Percentiles rank a stretch among this genome's conserved stretches.
These are phyloP conservation scores for Gymnocypris eckloni DNA, from an alignment of 2,797 vertebrate species.

Conservation along the genomic window DNA sequence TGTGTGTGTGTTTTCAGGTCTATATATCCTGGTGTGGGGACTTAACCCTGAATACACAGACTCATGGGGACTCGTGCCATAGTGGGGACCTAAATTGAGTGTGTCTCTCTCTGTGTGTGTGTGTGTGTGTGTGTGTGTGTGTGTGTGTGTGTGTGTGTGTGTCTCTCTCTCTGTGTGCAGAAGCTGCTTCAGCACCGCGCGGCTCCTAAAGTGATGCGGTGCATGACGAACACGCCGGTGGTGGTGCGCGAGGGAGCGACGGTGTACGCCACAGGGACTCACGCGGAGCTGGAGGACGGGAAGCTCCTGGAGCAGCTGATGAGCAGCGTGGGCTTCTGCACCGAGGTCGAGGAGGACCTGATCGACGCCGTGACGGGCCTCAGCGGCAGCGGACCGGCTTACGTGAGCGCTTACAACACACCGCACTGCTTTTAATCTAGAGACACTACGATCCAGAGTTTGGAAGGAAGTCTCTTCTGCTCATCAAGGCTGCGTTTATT, in stretches of 20 bases:
- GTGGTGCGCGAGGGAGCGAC: conserved; percentile 88
- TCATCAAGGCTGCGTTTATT: neutral
- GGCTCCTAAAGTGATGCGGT: conserved; percentile 86
- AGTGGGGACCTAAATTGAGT: no score
- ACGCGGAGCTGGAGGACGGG: conserved; percentile 81
- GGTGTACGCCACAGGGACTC: conserved; percentile 85
- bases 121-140: no score
- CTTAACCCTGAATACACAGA: no score
- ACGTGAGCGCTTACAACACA: conserved; percentile 77
- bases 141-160: no score
- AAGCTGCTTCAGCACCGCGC: conserved; percentile 82
- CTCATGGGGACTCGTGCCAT: no score
- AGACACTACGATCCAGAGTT: no score
- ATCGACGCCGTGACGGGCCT: conserved; percentile 95
- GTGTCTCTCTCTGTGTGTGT: no score
- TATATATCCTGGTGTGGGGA: no score
- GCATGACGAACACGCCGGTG: conserved; percentile 91
- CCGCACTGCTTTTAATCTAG: no score
- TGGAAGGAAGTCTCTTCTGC: no score
- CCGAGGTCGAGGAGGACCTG: conserved; percentile 85
- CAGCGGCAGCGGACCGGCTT: conserved; percentile 95
- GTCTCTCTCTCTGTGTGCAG: conserved; percentile 66
- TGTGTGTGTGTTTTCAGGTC: no score
- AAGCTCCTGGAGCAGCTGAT: conserved; percentile 82
- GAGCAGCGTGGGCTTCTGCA: conserved; percentile 86